phyloP scores from a whole-genome alignment of 2,113 vertebrate species.

The Cyprinus carpio region DNA sequence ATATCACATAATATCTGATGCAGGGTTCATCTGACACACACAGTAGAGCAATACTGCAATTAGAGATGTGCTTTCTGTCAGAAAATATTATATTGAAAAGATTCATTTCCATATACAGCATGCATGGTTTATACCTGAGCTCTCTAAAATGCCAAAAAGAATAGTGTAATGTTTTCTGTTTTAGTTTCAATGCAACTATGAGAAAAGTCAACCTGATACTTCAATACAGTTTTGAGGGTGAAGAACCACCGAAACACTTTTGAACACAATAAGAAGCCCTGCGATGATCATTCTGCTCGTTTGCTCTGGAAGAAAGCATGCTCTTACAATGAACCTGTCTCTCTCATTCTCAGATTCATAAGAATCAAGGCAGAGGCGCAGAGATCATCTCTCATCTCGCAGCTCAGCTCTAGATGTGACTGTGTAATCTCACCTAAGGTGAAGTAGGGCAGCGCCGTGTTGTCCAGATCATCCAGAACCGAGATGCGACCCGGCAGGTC shows the following conservation, averaged over 20 bases:
- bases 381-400: too few relatives aligned
- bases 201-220: not conserved
- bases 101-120: too few relatives aligned
- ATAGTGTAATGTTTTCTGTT: not conserved
- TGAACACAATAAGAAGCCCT: not conserved
- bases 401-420: not conserved
- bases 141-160: not conserved
- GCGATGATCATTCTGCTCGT: not conserved
- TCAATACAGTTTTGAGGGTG: not conserved
- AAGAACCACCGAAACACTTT: not conserved
- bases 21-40: not conserved
- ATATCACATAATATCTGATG: not conserved
- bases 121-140: not conserved
- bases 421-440: slow-evolving; percentile 83
- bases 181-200: not conserved
- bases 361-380: not conserved
- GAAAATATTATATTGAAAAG: not conserved
- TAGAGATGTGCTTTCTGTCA: not conserved
- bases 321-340: not conserved
- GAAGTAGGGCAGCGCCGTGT: slow-evolving; percentile 98
- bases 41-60: not conserved
- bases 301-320: not conserved
- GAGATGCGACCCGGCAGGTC: slow-evolving; percentile 93
- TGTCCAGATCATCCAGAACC: slow-evolving; percentile 97
- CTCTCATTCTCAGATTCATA: not conserved